Conservation (phyloP, 2,113 vertebrate species). For the Corvus cornix region DNA sequence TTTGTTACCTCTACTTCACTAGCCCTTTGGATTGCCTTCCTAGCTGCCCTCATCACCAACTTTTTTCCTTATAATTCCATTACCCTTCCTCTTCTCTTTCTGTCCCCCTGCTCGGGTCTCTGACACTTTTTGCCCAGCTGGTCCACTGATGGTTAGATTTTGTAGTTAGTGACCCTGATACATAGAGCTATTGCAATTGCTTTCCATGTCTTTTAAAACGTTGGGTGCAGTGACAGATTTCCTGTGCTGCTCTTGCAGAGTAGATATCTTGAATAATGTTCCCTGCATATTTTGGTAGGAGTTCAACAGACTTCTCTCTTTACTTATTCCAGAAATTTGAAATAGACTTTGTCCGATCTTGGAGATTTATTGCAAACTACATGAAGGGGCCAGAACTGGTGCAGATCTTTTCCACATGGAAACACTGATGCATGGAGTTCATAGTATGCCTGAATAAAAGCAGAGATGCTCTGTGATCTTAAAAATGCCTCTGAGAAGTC, state of each 20-base stretch:
- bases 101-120: neutral
- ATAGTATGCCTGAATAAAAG: neutral
- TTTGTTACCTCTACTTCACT: neutral
- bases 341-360: neutral
- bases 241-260: neutral
- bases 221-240: neutral
- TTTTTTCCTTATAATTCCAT: neutral
- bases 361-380: neutral
- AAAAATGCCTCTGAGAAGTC: neutral
- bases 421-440: neutral
- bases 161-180: neutral
- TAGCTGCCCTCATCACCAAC: neutral
- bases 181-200: neutral
- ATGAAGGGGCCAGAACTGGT: neutral
- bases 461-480: neutral
- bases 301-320: neutral
- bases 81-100: neutral
- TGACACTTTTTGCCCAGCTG: neutral
- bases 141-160: neutral
- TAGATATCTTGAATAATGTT: neutral
- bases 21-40: neutral
- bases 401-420: neutral
- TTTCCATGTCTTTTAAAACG: neutral
- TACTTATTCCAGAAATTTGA: conserved; percentile 1
- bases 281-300: neutral